Base-by-base conservation (phyloP, 2,113 vertebrate genomes). In the Marmota flaviventris region DNA sequence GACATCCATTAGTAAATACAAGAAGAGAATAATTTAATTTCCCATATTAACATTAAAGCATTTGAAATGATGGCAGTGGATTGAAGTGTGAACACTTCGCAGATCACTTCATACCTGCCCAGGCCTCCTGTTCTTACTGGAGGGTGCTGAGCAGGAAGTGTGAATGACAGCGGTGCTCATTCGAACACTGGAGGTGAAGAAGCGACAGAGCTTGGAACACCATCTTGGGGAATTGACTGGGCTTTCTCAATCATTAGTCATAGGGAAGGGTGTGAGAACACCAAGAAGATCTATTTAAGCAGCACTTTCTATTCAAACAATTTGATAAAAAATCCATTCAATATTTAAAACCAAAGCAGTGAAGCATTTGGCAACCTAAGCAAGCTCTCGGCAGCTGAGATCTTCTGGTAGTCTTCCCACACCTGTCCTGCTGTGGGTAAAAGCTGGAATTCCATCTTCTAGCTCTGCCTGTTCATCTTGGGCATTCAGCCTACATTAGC, bases 261-360 rank as follows among this genome's bases (percentile, higher is more conserved):
- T n/a, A 25, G 12, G 22, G 29, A 61, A 63, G 12, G 17, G 6
- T 92, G 82, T 85, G 32, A 92, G 58, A 86, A 79, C 24, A 51
- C 20, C n/a, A 39, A 29, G 7, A 25, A 84, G 45, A 85, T 81
- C 82, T 72, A 93, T 39, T 96, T 95, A 61, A 84, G 89, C 6
- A 56, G 27, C 11, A 95, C 25, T 95, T 91, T 73, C 61, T 95
- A 88, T 42, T 75, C 1, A 67, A 87, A 90, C 37, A 85, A 48
- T 94, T 93, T 81, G 93, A 83, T 89, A 82, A 84, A 97, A 96
- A 94, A 37, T 70, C 13, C 27, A 63, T 89, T 67, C 82, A 95
- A 70, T 91, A 78, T 85, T 95, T 82, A 67, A 94, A 89, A 86
- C 27, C 17, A 73, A 72, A 78, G 8, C 91, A 70, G 56, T 53